phyloP scores from a whole-genome alignment of 2,888 invertebrate species.

The Ormyrus rosae region DNA sequence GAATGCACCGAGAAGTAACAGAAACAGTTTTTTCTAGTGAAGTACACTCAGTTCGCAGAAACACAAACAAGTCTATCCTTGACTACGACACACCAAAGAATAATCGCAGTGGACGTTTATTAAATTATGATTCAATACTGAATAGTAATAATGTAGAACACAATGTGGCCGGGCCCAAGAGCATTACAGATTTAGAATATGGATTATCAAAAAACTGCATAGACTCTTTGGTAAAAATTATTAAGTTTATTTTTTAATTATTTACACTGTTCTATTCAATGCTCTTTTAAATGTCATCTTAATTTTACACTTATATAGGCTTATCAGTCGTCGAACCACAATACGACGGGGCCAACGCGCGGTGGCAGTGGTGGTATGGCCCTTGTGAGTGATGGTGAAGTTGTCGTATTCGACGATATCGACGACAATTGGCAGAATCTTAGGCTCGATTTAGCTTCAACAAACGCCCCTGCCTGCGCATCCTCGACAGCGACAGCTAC shows the following conservation, averaged over 20 bases:
- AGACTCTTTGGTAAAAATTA: slow-evolving; percentile 66
- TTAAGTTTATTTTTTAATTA: not conserved
- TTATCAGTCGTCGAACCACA: slow-evolving; percentile 67
- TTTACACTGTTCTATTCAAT: not conserved
- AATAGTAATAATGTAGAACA: slow-evolving; percentile 76
- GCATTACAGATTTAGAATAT: slow-evolving; percentile 74
- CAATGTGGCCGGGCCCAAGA: slow-evolving; percentile 68
- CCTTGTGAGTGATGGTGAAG: slow-evolving; percentile 84
- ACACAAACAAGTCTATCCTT: slow-evolving; percentile 72
- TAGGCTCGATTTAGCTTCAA: slow-evolving; percentile 68
- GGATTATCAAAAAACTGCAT: slow-evolving; percentile 72
- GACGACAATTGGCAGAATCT: slow-evolving; percentile 87
- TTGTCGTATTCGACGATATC: slow-evolving; percentile 91
- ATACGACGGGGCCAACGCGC: slow-evolving; percentile 69
- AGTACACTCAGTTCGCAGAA: slow-evolving; percentile 79
- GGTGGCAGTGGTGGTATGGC: slow-evolving; percentile 68
- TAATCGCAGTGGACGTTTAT: slow-evolving; percentile 69
- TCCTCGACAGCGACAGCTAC: not conserved
- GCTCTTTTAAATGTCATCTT: not conserved
- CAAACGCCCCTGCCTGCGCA: slow-evolving; percentile 59
- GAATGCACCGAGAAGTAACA: slow-evolving; percentile 78
- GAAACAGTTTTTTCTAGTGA: slow-evolving; percentile 81
- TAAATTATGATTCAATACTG: slow-evolving; percentile 72
- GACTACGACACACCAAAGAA: slow-evolving; percentile 74
- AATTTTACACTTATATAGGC: slow-evolving; percentile 48